Base-by-base conservation (phyloP, 1,140 invertebrate genomes). In the Pachyrhynchus sulphureomaculatus region DNA sequence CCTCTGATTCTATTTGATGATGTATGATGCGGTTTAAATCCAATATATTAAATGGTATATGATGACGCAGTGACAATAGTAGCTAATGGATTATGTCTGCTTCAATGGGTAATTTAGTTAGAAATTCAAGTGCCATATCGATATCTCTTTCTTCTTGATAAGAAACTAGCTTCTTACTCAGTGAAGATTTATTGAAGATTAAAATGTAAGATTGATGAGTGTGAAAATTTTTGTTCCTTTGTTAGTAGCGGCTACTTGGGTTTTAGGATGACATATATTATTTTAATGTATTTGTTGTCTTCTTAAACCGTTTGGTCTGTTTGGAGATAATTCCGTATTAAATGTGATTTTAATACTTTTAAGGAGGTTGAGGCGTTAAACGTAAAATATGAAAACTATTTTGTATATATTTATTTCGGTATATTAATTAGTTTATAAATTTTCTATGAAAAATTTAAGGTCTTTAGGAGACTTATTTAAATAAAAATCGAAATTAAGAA, bases 41-140 rank as follows among this genome's bases (percentile, higher is more conserved):
- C 53, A 62, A 62, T 55, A 61, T 61, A 37, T 21, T 47, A 42
- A 36, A 44, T 20, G 41, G 48, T 60, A 49, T 55, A 62, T 36
- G 60, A 62, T 62, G 60, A 62, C 60, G 60, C 52, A 48, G 52
- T 62, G 60, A 62, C 60, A 62, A 62, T 62, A 36, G 60, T 55
- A 36, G 33, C 60, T 62, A 62, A 62, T 62, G 60, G 60, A 62
- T 62, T 62, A 62, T 51, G 33, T 21, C 52, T 53, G 52, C 20
- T 51, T 56, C 47, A 49, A 62, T 49, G 36, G 42, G 15, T 62
- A 62, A 62, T 54, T 62, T 62, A 62, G 49, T 58, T 56, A 56
- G 24, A 56, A 56, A 56, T 55, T 56, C 60, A 33, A 33, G 60
- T 62, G 52, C 52, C 44, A 44, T 62, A 62, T 55, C 60, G 60